phyloP scores from a whole-genome alignment of 2,113 vertebrate genomes.

The Speoplatyrhinus poulsoni region DNA sequence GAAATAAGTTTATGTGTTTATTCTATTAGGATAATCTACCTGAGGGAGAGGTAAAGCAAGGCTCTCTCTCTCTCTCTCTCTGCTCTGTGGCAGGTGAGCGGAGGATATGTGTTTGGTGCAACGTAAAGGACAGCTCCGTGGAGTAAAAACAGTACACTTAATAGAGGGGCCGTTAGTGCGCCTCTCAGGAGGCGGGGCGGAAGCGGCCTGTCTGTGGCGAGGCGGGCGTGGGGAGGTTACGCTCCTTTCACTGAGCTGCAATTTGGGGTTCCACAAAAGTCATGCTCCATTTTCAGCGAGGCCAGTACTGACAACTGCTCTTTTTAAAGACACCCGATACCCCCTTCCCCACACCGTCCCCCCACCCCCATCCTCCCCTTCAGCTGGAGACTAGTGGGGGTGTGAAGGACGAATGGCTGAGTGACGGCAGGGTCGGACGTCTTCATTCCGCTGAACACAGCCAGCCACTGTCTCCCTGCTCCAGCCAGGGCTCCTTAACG shows the following conservation, averaged over 20 bases:
- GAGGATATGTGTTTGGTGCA: conserved; percentile 59
- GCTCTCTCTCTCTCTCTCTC: conserved; percentile 21
- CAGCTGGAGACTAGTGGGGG: conserved; percentile 35
- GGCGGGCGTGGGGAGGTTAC: conserved; percentile 49
- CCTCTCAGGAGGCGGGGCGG: conserved; percentile 36
- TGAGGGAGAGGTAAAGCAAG: conserved; percentile 40
- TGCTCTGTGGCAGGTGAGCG: conserved; percentile 52
- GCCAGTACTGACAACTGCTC: conserved; percentile 63
- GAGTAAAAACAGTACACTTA: conserved; percentile 67
- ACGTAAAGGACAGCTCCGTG: conserved; percentile 65
- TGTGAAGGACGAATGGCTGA: conserved; percentile 8
- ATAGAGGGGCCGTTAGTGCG: conserved; percentile 64
- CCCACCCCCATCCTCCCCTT: conserved; percentile 5
- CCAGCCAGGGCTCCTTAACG: not conserved
- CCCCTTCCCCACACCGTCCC: conserved; percentile 14
- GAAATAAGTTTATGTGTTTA: conserved; percentile 30
- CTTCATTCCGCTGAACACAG: conserved; percentile 21
- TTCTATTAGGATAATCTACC: conserved; percentile 59
- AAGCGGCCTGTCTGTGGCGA: conserved; percentile 49
- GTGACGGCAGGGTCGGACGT: conserved; percentile 46
- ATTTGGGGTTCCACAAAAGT: conserved; percentile 58
- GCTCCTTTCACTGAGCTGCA: conserved; percentile 53
- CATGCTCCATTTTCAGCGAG: conserved; percentile 66
- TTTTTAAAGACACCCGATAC: conserved; percentile 72
- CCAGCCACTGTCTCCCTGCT: conserved; percentile 38